Base-by-base conservation (phyloP, 2,888 invertebrate species). In the Drosophila heteroneura region DNA sequence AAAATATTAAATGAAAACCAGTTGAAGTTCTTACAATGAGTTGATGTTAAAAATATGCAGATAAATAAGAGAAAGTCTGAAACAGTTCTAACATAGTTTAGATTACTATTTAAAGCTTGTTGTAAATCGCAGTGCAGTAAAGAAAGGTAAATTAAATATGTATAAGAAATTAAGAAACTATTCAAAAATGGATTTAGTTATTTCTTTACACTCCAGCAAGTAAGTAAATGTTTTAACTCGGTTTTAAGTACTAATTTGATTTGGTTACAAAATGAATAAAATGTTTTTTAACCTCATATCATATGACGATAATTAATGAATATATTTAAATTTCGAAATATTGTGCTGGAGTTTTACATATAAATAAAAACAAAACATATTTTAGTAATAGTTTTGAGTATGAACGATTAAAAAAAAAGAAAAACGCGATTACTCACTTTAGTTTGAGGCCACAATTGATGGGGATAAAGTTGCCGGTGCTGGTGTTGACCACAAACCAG, bases 401-500 rank as follows among this genome's bases (percentile, higher is more conserved):
- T 16, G 16, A 35, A 54, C 7, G 12, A 32, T n/a, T 32, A 2
- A 10, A n/a, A n/a, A 41, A 41, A 1, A 22, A 47, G 5, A 9
- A 28, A 16, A 26, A 12, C 3, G 5, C 5, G 7, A 41, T 0
- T 22, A 84, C 92, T 78, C 57, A 92, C 92, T 67, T 68, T 1
- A 92, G 47, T 19, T 30, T 54, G 0, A 92, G 32, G 10, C 72
- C 68, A 44, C 81, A 82, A 1, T 79, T 74, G 5, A 87, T 63
- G 1, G 70, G 58, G 0, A 79, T 32, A 22, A 30, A 39, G 5
- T 52, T 64, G 0, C 85, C 89, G 0, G 70, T 89, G 26, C 52
- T 80, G 39, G 91, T 92, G 70, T 92, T 86, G 4, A 93, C 66
- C 59, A 93, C 72, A 30, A 58, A 73, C 81, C 87, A 93, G 4